These are phyloP conservation scores for Dipodomys spectabilis DNA, from an alignment of 2,113 vertebrate species.

Conservation along the genomic window DNA sequence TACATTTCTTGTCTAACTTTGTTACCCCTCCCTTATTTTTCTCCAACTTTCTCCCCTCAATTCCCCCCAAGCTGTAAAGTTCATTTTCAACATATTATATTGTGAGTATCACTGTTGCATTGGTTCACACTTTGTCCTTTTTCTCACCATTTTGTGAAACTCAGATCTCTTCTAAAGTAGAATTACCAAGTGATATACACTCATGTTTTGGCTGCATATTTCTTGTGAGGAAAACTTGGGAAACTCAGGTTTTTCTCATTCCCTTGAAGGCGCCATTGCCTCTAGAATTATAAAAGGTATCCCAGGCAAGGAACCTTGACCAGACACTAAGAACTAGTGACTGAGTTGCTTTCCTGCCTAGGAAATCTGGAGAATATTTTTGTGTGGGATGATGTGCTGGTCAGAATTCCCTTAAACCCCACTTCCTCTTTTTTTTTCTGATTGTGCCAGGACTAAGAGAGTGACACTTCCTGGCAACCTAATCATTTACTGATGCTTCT, in stretches of 20 bases:
- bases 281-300: background rate
- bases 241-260: background rate
- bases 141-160: no score
- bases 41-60: no score
- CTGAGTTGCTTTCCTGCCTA: background rate
- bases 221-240: background rate
- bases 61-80: no score
- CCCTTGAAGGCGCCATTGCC: background rate
- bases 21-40: no score
- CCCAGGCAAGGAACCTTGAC: background rate
- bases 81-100: no score
- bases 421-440: no score
- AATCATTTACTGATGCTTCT: conserved; percentile 88
- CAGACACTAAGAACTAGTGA: background rate
- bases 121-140: no score
- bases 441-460: conserved; percentile 38
- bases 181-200: background rate
- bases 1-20: no score
- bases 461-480: conserved; percentile 80
- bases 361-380: background rate
- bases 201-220: background rate
- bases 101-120: no score
- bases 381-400: background rate
- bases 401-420: background rate
- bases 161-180: background rate